These are phyloP conservation scores for Porphyrio hochstetteri DNA, from an alignment of 2,113 vertebrate species.

Conservation along the genomic window DNA sequence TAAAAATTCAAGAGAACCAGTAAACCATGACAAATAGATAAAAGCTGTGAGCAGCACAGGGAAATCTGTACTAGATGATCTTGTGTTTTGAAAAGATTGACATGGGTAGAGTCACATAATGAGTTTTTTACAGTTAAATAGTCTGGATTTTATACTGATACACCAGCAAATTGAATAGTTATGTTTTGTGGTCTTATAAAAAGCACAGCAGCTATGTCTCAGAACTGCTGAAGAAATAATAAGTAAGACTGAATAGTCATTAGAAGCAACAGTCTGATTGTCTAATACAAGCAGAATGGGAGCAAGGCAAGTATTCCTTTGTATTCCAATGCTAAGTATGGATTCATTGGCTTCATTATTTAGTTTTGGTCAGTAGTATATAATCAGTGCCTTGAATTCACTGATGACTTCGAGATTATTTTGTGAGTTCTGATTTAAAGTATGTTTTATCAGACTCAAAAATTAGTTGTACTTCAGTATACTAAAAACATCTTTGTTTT, in stretches of 20 bases:
- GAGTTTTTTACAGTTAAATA: background rate
- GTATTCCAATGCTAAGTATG: background rate
- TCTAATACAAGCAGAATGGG: background rate
- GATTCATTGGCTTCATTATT: background rate
- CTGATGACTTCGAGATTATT: background rate
- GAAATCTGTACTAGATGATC: background rate
- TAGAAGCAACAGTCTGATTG: background rate
- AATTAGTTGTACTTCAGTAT: background rate
- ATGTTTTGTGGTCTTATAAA: background rate
- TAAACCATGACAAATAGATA: background rate
- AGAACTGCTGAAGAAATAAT: background rate
- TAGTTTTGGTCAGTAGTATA: background rate
- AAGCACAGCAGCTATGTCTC: background rate
- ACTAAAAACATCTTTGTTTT: background rate
- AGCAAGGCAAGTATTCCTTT: background rate
- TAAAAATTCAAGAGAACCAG: background rate
- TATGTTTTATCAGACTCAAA: background rate
- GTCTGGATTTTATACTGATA: background rate
- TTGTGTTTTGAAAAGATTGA: background rate
- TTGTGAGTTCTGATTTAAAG: background rate
- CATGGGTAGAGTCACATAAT: background rate
- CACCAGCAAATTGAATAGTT: background rate
- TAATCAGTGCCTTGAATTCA: background rate
- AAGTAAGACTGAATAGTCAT: background rate
- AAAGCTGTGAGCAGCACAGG: background rate